phyloP scores from a whole-genome alignment of 2,113 vertebrate genomes.

The Anthoscopus minutus region DNA sequence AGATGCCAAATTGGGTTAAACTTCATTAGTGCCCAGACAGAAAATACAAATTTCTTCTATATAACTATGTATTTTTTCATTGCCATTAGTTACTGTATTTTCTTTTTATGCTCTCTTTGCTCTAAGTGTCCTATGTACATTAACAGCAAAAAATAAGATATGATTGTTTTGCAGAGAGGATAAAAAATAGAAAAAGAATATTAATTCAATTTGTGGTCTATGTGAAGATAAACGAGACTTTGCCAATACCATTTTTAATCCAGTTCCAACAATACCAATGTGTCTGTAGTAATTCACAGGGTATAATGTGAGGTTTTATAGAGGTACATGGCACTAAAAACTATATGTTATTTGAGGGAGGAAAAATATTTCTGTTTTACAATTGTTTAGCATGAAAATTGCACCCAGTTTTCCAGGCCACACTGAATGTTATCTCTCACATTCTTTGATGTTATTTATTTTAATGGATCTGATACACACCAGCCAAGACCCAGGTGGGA shows the following conservation, averaged over 20 bases:
- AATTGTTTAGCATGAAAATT: background rate
- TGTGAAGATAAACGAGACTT: background rate
- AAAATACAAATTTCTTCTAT: background rate
- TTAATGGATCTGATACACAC: background rate
- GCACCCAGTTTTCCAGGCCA: background rate
- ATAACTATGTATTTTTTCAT: background rate
- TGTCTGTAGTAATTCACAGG: background rate
- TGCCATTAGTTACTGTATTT: background rate
- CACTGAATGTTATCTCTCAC: background rate
- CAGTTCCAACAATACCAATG: background rate
- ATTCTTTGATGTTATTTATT: background rate
- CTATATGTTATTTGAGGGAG: background rate
- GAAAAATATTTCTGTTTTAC: background rate
- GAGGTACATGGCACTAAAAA: background rate
- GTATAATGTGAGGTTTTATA: conserved; percentile 14
- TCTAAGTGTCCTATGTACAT: background rate
- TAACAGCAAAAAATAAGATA: background rate
- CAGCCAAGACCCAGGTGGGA: background rate
- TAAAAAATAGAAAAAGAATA: background rate
- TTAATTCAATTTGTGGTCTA: background rate
- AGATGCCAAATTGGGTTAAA: background rate
- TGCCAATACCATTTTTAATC: background rate
- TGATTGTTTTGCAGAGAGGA: background rate
- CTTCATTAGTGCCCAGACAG: background rate
- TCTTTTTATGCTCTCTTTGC: background rate